phyloP scores from a whole-genome alignment of 2,888 invertebrate species.

The Agelastica alni region DNA sequence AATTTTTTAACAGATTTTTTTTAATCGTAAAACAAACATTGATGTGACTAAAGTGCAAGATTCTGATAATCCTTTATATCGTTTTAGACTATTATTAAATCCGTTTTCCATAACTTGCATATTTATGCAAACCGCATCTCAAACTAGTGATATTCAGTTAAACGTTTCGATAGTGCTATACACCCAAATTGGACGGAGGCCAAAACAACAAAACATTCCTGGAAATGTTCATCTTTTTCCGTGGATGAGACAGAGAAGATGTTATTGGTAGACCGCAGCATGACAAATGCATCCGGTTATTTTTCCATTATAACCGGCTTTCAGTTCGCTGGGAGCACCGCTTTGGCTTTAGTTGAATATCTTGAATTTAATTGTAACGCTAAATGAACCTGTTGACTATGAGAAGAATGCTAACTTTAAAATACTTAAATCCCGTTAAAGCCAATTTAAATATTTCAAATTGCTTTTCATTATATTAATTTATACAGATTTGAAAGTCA shows the following conservation, averaged over 20 bases:
- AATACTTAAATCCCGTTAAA: not conserved
- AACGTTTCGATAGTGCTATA: conserved; percentile 42
- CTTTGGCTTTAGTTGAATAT: conserved; percentile 26
- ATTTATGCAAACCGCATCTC: conserved; percentile 41
- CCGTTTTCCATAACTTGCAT: conserved; percentile 42
- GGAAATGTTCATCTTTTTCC: conserved; percentile 37
- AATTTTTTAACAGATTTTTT: too few relatives aligned
- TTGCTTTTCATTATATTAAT: too few relatives aligned
- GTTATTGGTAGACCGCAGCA: conserved; percentile 41
- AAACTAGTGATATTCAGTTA: conserved; percentile 42
- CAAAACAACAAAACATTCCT: conserved; percentile 43
- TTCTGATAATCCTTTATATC: too few relatives aligned
- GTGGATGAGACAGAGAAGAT: conserved; percentile 34
- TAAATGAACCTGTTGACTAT: conserved; percentile 23
- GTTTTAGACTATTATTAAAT: conserved; percentile 41
- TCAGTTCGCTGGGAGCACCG: too few relatives aligned
- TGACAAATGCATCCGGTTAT: conserved; percentile 49
- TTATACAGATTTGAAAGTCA: too few relatives aligned
- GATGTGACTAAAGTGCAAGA: too few relatives aligned
- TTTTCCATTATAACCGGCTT: conserved; percentile 40
- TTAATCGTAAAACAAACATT: too few relatives aligned
- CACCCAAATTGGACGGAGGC: conserved; percentile 48
- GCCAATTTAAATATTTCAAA: too few relatives aligned
- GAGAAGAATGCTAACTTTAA: conserved; percentile 1
- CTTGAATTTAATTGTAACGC: conserved; percentile 28